Evolutionary conservation across 2,888 invertebrate species (phyloP), one percentile per base, ranked within the genome.

Genomic region (Eledone cirrhosa): DNA sequence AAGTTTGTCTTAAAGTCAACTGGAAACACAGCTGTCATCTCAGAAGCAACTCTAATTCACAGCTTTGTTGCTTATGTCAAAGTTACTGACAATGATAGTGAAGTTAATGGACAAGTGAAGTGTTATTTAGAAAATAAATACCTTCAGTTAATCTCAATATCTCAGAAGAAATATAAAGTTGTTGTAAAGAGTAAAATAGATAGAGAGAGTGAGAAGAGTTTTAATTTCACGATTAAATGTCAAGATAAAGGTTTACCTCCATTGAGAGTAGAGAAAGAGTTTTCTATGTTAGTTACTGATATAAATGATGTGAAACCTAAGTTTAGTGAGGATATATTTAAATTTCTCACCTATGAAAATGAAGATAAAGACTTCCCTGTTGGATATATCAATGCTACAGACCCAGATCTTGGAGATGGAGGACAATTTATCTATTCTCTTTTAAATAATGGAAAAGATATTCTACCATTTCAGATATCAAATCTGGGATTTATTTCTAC

Each of bases 51-150:
- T 0, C 93, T 93, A 80, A 96, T 96, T 88, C 96, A 96, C 47
- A 95, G 96, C 48, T 95, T 98, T 47, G 97, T 98, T 0, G 97
- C 98, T 0, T 97, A 97, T 11, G 95, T 98, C 11, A 96, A 96
- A 0, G 96, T 98, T 0, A 82, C 81, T 11, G 88, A 88, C 79
- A 41, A 75, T 0, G 87, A 87, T 80, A 83, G 83, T 77, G 88
- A 86, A 5, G 79, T 80, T 19, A 89, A 88, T 82, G 87, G 88
- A 2, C 78, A 82, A 41, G 85, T 89, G 2, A 79, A 79, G 11
- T 89, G 89, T 80, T 79, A 79, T 41, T 63, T 89, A 41, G 69
- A 83, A n/a, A 84, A 83, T 72, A 79, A 83, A 24, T 81, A 84
- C 53, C 88, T 88, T 77, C 82, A 78, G 74, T 81, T 88, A 59